Evolutionary conservation across 2,113 vertebrate species (phyloP).

Genomic region (Orientallactaga bullata): DNA sequence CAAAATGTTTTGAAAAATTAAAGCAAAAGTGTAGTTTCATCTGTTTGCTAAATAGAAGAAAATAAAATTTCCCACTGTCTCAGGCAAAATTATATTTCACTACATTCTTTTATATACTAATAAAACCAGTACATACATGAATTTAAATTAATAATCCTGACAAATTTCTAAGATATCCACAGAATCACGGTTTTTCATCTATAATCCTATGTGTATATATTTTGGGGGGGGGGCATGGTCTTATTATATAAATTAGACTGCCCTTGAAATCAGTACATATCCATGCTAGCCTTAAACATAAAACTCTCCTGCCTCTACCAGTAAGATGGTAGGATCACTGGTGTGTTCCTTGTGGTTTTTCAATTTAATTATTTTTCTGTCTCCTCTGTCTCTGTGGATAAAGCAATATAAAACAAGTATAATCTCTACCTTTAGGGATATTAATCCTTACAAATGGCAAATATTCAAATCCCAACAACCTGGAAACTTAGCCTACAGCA

Average conservation of each 20-base stretch:
- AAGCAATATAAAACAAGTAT: background rate
- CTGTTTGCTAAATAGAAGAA: background rate
- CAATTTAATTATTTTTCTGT: background rate
- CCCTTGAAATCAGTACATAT: background rate
- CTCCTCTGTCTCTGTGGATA: background rate
- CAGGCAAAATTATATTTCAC: background rate
- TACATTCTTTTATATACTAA: background rate
- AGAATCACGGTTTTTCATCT: background rate
- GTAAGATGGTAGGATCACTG: background rate
- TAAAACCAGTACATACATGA: background rate
- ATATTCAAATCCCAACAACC: background rate
- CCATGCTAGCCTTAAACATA: background rate
- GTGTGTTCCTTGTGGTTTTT: background rate
- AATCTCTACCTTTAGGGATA: background rate
- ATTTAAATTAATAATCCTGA: slow-evolving; percentile 20
- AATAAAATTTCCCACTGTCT: slow-evolving; percentile 5
- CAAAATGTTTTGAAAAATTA: slow-evolving; percentile 56
- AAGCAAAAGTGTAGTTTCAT: background rate
- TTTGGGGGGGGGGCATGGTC: too few relatives aligned
- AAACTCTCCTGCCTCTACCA: background rate
- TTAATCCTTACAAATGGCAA: slow-evolving; percentile 14
- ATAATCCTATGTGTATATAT: background rate
- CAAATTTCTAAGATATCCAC: background rate
- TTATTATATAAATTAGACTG: background rate
- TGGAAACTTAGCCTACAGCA: background rate